These are phyloP conservation scores for Tetramorium alpestre DNA, from an alignment of 1,140 invertebrate genomes.

Conservation along the genomic window DNA sequence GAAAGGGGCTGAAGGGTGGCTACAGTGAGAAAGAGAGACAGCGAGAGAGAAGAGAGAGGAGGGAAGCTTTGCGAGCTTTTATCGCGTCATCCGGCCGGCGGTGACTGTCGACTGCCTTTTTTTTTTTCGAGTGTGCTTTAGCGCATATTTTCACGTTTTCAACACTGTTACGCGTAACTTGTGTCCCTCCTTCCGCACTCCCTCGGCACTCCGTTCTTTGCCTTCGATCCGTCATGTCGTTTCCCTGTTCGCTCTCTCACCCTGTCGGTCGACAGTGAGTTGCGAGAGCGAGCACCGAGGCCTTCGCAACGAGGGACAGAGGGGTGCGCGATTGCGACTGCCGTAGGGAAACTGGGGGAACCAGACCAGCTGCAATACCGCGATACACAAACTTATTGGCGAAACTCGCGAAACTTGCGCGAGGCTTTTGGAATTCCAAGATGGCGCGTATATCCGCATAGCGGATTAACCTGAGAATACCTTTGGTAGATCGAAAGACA, in stretches of 20 bases:
- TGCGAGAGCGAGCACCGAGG: slow-evolving; percentile 22
- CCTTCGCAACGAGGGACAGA: slow-evolving; percentile 18
- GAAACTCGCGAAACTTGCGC: slow-evolving; percentile 74
- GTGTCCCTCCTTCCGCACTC: slow-evolving; percentile 15
- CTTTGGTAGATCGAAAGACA: slow-evolving; percentile 24
- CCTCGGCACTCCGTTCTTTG: neutral
- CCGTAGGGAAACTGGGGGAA: slow-evolving; percentile 8
- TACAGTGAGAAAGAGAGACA: neutral
- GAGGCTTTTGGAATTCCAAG: slow-evolving; percentile 74
- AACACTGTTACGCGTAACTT: slow-evolving; percentile 42
- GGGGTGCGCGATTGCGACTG: slow-evolving; percentile 40
- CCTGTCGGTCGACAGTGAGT: slow-evolving; percentile 8
- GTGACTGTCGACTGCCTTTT: slow-evolving; percentile 10
- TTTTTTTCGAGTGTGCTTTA: slow-evolving; percentile 38
- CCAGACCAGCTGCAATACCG: slow-evolving; percentile 78
- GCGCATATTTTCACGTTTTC: slow-evolving; percentile 49
- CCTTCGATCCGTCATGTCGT: neutral
- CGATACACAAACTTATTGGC: slow-evolving; percentile 79
- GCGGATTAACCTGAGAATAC: slow-evolving; percentile 71
- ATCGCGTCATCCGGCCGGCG: slow-evolving; percentile 41
- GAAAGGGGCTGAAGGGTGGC: neutral
- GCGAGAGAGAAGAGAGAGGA: neutral
- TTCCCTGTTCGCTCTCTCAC: neutral
- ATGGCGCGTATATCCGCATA: slow-evolving; percentile 76
- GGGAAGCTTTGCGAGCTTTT: slow-evolving; percentile 34